phyloP scores from a whole-genome alignment of 2,888 invertebrate genomes.

The Glyphotaelius pellucidus region DNA sequence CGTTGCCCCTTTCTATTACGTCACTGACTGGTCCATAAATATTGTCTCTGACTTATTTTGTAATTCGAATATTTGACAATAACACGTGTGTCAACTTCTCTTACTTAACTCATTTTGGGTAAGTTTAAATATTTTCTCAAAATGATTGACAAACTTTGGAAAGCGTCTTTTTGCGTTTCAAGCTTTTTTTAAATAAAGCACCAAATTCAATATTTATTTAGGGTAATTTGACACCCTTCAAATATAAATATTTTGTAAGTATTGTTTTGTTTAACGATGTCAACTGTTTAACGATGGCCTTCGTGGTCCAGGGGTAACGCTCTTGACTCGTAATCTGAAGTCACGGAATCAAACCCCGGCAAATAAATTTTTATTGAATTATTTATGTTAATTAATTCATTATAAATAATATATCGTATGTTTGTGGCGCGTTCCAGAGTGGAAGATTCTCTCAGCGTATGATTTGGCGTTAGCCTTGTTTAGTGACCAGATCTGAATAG shows the following conservation, averaged over 20 bases:
- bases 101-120: not conserved
- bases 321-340: too few relatives aligned
- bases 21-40: not conserved
- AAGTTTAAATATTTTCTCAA: not conserved
- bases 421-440: too few relatives aligned
- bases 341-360: too few relatives aligned
- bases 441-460: too few relatives aligned
- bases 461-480: too few relatives aligned
- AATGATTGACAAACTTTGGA: not conserved
- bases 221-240: not conserved
- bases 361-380: too few relatives aligned
- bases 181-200: not conserved
- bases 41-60: slow-evolving; percentile 3
- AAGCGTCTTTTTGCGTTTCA: not conserved
- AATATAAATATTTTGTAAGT: not conserved
- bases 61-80: slow-evolving; percentile 15
- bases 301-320: too few relatives aligned
- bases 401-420: too few relatives aligned
- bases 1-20: not conserved
- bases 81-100: not conserved
- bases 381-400: too few relatives aligned
- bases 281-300: too few relatives aligned
- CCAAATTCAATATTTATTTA: not conserved
- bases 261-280: not conserved
- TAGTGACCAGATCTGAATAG: too few relatives aligned